A percentile compares a stretch with the other conserved stretches of the same genome.
These are phyloP conservation scores for Campylorhamphus procurvoides DNA, from an alignment of 2,113 vertebrate species.

Conservation along the genomic window DNA sequence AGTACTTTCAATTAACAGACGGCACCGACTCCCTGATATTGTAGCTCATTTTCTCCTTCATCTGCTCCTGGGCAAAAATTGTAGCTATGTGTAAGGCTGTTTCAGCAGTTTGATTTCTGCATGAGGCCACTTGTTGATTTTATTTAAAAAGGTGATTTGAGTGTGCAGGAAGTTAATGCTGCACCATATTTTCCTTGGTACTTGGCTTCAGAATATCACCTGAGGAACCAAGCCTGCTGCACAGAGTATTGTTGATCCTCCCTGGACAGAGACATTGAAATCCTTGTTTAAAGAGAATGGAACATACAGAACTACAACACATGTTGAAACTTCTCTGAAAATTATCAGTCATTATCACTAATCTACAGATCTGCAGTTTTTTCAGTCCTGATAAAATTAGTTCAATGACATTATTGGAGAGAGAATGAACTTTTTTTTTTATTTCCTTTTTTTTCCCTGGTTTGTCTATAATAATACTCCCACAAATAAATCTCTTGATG, in stretches of 20 bases:
- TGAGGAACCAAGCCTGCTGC: neutral
- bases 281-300: neutral
- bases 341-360: neutral
- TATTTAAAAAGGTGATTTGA: neutral
- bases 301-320: neutral
- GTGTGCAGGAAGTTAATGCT: neutral
- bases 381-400: neutral
- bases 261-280: neutral
- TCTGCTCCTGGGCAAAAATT: neutral
- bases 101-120: neutral
- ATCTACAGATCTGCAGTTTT: neutral
- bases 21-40: rapidly evolving
- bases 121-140: neutral
- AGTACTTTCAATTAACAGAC: neutral
- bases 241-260: neutral
- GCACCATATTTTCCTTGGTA: neutral
- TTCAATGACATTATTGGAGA: neutral
- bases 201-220: neutral
- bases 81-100: neutral
- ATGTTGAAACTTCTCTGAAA: neutral
- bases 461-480: neutral
- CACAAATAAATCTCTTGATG: neutral
- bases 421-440: neutral
- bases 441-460: neutral
- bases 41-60: neutral